phyloP scores from a whole-genome alignment of 2,797 vertebrate species.

The Crax fasciolata region DNA sequence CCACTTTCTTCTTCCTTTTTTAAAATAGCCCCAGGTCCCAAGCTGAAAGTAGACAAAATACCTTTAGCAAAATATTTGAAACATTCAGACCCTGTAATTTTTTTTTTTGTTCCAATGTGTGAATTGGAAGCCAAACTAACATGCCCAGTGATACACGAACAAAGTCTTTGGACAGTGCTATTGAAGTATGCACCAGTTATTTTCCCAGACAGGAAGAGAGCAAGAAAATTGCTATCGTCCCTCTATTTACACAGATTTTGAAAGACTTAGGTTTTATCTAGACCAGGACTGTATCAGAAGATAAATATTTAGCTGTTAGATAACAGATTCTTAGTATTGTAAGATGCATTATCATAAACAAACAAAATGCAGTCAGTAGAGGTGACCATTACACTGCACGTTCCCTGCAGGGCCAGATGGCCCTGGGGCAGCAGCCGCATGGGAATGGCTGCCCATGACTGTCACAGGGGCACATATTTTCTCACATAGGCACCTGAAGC shows the following conservation, averaged over 20 bases:
- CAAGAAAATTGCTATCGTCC: not conserved
- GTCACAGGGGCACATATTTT: not conserved
- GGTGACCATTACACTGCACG: accelerated
- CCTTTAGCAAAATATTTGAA: not conserved
- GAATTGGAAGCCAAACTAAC: not conserved
- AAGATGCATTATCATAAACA: not conserved
- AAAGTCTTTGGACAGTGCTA: not conserved
- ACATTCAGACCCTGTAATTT: not conserved
- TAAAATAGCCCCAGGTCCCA: not conserved
- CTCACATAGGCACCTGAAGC: not conserved
- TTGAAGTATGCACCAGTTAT: not conserved
- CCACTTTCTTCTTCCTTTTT: not conserved
- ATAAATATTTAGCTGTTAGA: conserved; percentile 12
- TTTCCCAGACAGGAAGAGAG: not conserved
- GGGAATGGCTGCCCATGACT: not conserved
- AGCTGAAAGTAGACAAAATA: not conserved
- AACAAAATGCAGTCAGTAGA: accelerated
- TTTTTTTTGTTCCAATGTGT: accelerated
- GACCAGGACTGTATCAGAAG: not conserved
- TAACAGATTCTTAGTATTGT: not conserved
- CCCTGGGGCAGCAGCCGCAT: not conserved
- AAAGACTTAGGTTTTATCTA: not conserved
- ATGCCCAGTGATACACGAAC: not conserved
- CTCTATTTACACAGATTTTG: conserved; percentile 39
- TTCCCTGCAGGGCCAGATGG: not conserved